Evolutionary conservation across 2,797 vertebrate genomes (phyloP), one percentile per base, ranked within the genome.

Genomic region (Cercopithecus mitis): DNA sequence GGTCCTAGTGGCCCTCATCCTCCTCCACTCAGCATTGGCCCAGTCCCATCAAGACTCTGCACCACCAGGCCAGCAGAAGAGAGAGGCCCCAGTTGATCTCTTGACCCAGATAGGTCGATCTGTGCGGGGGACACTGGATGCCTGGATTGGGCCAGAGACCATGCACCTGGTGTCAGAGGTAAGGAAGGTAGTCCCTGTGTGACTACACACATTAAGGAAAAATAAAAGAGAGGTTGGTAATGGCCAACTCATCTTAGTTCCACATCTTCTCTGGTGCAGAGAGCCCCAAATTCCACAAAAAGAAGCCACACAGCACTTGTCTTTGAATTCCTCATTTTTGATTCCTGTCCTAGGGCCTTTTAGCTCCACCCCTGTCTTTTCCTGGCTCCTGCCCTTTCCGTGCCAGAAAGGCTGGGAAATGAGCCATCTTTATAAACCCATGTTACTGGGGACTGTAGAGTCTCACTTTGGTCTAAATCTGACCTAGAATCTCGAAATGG

Each of bases 121-220:
- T 1, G 0, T 95, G 17, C 95, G 97, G 90, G 96, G 22, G 3
- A 88, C 94, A 0, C 58, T 98, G 95, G 98, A 99, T 22, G 8
- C 19, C 95, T 98, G 98, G 95, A 7, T 98, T 79, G 98, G 98
- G 7, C 92, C 84, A 0, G 98, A 98, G 9, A 96, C 93, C 57
- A 94, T 98, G 87, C 86, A 17, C 50, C 30, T 98, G 75, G 81
- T 98, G 47, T 94, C 97, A 0, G 98, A 98, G 98, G 98, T 99
- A 90, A 98, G 95, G 43, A 52, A 17, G n/a, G 45, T 9, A 14
- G 64, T 33, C 11, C 67, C 41, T 64, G 15, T 12, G 15, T 33
- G 70, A 33, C 14, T 5, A 0, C 19, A 33, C 20, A 6, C 17
- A 7, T 2, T 1, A 5, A 81, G 20, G 20, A 33, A 14, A 52